Percentiles rank a stretch among this genome's conserved stretches.
These are phyloP conservation scores for Octopus sinensis DNA, from an alignment of 1,140 invertebrate species.

Conservation along the genomic window DNA sequence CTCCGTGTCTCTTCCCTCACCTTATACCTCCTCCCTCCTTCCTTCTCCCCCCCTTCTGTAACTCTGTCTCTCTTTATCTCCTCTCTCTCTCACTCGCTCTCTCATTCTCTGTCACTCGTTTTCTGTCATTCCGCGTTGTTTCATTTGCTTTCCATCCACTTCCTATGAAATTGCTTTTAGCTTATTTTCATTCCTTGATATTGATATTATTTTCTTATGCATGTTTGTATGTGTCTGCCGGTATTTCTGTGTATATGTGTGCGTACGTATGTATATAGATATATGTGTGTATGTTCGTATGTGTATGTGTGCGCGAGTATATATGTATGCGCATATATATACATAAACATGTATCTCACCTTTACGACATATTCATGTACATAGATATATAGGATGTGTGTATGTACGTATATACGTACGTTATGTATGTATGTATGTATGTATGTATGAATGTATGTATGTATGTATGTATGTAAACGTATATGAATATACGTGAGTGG, in stretches of 20 bases:
- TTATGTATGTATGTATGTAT: background rate
- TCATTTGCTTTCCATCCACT: no score
- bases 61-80: no score
- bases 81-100: no score
- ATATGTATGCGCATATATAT: background rate
- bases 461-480: background rate
- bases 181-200: no score
- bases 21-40: no score
- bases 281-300: background rate
- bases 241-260: background rate
- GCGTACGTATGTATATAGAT: background rate
- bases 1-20: no score
- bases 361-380: background rate
- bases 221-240: background rate
- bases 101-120: no score
- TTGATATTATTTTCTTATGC: background rate
- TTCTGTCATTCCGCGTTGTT: no score
- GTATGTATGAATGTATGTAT: background rate
- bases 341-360: background rate
- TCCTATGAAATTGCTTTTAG: no score
- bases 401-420: background rate
- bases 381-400: background rate
- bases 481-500: background rate
- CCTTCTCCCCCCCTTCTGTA: no score
- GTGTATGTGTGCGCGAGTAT: background rate